Evolutionary conservation across 2,797 vertebrate species (phyloP).

Genomic region (Hemibagrus guttatus): DNA sequence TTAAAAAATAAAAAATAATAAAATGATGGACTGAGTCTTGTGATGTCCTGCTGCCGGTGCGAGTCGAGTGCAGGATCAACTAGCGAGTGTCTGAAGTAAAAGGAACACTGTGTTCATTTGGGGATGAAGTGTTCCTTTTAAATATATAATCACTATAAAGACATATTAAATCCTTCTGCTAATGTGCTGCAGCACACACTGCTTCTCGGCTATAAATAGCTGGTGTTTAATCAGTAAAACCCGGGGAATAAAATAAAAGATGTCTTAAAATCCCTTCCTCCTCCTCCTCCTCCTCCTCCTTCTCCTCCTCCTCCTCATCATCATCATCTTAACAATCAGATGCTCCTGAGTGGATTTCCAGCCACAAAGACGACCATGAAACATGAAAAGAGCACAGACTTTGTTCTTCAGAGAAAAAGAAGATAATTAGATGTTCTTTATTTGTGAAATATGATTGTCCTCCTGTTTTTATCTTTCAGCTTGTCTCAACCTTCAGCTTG

Average conservation of each 20-base stretch:
- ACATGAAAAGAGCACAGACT: slow-evolving; percentile 36
- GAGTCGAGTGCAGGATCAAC: background rate
- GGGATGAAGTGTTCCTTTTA: background rate
- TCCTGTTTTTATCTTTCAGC: slow-evolving; percentile 23
- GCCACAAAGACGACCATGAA: slow-evolving; percentile 40
- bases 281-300: background rate
- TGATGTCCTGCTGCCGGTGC: background rate
- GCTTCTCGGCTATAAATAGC: slow-evolving; percentile 35
- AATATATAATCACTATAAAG: background rate
- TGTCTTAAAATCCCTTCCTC: slow-evolving; percentile 41
- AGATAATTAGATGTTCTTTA: slow-evolving; percentile 51
- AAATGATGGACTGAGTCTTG: background rate
- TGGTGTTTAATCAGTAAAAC: slow-evolving; percentile 32
- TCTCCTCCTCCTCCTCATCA: background rate
- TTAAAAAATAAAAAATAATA: background rate
- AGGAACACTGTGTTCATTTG: slow-evolving; percentile 6
- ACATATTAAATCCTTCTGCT: background rate
- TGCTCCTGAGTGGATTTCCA: slow-evolving; percentile 47
- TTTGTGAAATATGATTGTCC: slow-evolving; percentile 45
- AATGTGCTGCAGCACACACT: background rate
- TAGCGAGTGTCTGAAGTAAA: background rate
- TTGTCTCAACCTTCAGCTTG: slow-evolving; percentile 30
- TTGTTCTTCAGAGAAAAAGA: slow-evolving; percentile 47
- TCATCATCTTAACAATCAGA: slow-evolving; percentile 53
- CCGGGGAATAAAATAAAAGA: slow-evolving; percentile 29